Evolutionary conservation across 1,140 invertebrate species (phyloP), one percentile per base, ranked within the genome.

Genomic region (Diorhabda elongata): DNA sequence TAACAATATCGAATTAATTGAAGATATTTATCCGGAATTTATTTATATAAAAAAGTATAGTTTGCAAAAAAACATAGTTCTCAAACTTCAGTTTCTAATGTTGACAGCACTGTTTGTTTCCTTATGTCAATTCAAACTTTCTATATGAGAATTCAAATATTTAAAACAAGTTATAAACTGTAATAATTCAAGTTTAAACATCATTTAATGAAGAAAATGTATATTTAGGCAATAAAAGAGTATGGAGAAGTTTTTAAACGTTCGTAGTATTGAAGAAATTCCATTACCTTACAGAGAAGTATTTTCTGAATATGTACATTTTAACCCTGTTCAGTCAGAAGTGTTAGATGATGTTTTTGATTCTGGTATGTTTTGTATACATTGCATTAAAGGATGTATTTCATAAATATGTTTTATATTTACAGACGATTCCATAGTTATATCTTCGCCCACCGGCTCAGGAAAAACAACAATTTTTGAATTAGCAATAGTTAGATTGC

Each of bases 381-480:
- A 41, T 47, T 7, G 9, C 47, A 58, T 2, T 47, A 64, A 11
- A 45, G 3, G 6, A 2, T 62, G 61, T n/a, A 70, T 47, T 44
- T n/a, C 57, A 26, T 47, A 26, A 26, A n/a, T 60, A 3, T 63
- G 41, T 58, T 58, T 45, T 42, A 59, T 70, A 61, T 83, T 85
- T 78, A 73, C 81, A 86, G 91, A 93, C 80, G 85, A 87, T 74
- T 87, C 89, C 4, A 74, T 93, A 60, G 89, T 93, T 4, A 85
- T 93, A 3, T 88, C 89, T 70, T 90, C 92, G 9, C 91, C 92
- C 0, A 94, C 92, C 9, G 91, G 92, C 44, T 91, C 91, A 9
- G 92, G 92, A 44, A 95, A 94, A 83, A 94, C 92, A 1, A 89
- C 87, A 44, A 82, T 93, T 43, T 92, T 94, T 83, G 92, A 94